These are phyloP conservation scores for Ictidomys tridecemlineatus DNA, from an alignment of 2,113 vertebrate species.

Conservation along the genomic window DNA sequence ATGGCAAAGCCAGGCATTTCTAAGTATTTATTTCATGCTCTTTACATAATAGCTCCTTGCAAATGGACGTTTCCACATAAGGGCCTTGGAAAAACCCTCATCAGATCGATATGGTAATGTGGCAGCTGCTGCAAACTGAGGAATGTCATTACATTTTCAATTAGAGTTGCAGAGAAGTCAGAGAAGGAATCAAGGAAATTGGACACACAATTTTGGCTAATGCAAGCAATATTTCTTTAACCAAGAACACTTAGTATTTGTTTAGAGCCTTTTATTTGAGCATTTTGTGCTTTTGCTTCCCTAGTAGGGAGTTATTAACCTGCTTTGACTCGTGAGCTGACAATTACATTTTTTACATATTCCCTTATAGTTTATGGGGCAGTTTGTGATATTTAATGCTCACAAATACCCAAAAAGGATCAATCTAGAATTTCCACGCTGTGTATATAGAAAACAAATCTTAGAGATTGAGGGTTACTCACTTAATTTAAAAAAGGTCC, in stretches of 20 bases:
- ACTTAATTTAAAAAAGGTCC: neutral
- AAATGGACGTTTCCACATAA: conserved; percentile 8
- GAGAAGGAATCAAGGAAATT: conserved; percentile 9
- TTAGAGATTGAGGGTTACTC: neutral
- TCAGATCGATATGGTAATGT: conserved; percentile 28
- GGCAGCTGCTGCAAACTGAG: conserved; percentile 43
- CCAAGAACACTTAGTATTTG: conserved; percentile 4
- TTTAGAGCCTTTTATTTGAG: neutral
- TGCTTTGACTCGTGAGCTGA: neutral
- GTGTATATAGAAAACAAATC: neutral
- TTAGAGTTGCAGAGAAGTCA: conserved; percentile 41
- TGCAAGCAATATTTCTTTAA: conserved; percentile 59
- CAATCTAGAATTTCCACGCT: neutral
- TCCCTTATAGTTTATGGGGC: neutral
- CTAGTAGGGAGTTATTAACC: neutral
- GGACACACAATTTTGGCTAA: conserved; percentile 21
- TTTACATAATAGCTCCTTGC: neutral
- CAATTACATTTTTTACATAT: neutral
- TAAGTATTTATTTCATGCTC: conserved; percentile 28
- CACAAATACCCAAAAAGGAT: neutral
- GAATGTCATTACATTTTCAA: conserved; percentile 52
- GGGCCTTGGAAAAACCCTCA: conserved; percentile 47
- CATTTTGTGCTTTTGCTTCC: neutral
- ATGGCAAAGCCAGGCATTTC: neutral
- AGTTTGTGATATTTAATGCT: neutral